Base-by-base conservation (phyloP, 2,113 vertebrate genomes). In the Saccopteryx leptura region DNA sequence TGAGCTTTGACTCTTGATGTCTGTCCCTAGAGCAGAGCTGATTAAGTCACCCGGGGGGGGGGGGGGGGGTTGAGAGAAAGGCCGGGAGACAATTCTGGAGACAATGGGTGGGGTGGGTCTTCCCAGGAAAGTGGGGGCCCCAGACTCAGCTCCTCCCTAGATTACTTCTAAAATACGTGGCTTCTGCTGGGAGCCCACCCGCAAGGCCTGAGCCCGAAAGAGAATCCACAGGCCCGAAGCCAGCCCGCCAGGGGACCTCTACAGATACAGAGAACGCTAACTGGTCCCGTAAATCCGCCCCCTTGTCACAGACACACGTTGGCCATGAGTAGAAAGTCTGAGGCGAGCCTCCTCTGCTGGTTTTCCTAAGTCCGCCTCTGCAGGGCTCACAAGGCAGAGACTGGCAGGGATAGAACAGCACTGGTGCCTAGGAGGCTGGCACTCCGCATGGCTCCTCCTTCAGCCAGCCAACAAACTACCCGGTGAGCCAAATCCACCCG, bases 391-490 rank as follows among this genome's bases (percentile, higher is more conserved):
- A 12, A 58, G 56, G 85, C 33, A 15, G 46, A 79, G 14, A 11
- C 5, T 0, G 14, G 80, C 1, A 1, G 2, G 7, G 6, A 23
- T 1, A 7, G 56, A 71, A 9, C 50, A 3, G 9, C 1, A 21
- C 81, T 15, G 61, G 65, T 1, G 19, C 31, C 10, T 0, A 1
- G 46, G n/a, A 0, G 31, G 54, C n/a, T 5, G 26, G 10, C 2
- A 4, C 0, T 26, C 58, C 46, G 61, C 8, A 0, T 1, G 1
- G 23, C 72, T 52, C 31, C 21, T 46, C 6, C 39, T 56, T 14
- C 1, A 63, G 52, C 24, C n/a, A 14, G 24, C n/a, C 9, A 14
- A 3, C 60, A 19, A 68, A 56, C 60, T 21, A 5, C 1, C 26
- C 28, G 2, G 6, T 0, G 31, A 66, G 46, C 52, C 46, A 69